Base-by-base conservation (phyloP, 1,140 invertebrate species). In the Leucophenga varia region DNA sequence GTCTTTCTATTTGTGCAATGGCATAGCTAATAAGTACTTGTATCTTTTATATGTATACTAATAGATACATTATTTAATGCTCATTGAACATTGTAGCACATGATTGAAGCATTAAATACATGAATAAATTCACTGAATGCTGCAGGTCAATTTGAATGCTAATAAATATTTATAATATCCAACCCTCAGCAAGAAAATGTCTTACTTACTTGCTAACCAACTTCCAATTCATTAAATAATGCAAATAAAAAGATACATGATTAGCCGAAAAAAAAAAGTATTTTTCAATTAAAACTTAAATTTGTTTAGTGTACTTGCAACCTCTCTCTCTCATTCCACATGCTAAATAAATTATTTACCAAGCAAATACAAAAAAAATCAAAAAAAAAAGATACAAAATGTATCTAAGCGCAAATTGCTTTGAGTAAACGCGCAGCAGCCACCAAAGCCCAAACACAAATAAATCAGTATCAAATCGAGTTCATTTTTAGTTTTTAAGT, bases 11-110 rank as follows among this genome's bases (percentile, higher is more conserved):
- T 25, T 6, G 22, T 10, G 22, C 22, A 25, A 25, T 25, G 22
- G 22, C 22, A 25, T 25, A 25, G 10, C 5, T 25, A 25, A 25
- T 25, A 10, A 5, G 10, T 25, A 6, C 44, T n/a, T n/a, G n/a
- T n/a, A n/a, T n/a, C n/a, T n/a, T n/a, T n/a, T n/a, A n/a, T n/a
- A n/a, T n/a, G n/a, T n/a, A n/a, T n/a, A 25, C 5, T 25, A 25
- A 25, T 25, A 10, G 5, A 25, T 25, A 6, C 44, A 52, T 58
- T 63, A 49, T 53, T 58, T 6, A 25, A 36, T 46, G 59, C 50
- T 56, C 53, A 65, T 61, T 67, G 63, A 67, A 55, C 63, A 57
- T 25, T 63, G 47, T 51, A 65, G 63, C n/a, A n/a, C n/a, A n/a
- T n/a, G n/a, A n/a, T n/a, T n/a, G n/a, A n/a, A n/a, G n/a, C n/a